These are phyloP conservation scores for Planococcus citri DNA, from an alignment of 1,140 invertebrate genomes.

Conservation along the genomic window DNA sequence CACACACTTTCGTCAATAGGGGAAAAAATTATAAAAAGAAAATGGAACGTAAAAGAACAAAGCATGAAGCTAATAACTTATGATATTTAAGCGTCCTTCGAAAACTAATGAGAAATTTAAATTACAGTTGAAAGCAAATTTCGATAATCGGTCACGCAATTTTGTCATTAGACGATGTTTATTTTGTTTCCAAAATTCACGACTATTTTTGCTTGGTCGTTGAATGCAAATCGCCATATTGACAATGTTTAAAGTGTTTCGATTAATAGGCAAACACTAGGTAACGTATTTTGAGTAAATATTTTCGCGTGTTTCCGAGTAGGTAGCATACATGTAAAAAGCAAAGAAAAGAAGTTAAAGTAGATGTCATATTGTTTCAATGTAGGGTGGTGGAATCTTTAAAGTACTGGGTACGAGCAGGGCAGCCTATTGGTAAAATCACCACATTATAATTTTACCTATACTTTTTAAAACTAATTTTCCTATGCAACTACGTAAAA, in stretches of 20 bases:
- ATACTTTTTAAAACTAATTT: too few species aligned
- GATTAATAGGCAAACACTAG: background rate
- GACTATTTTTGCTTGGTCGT: background rate
- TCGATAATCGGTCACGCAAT: slow-evolving; percentile 2
- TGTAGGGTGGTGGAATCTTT: too few species aligned
- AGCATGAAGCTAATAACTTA: background rate
- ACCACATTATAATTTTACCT: too few species aligned
- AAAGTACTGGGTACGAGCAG: too few species aligned
- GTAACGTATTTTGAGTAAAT: background rate
- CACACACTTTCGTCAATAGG: too few species aligned
- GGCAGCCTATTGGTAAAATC: too few species aligned
- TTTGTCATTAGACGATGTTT: background rate
- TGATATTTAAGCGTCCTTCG: background rate
- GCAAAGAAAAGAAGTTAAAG: too few species aligned
- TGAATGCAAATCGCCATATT: background rate
- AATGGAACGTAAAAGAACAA: background rate
- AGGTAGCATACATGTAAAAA: too few species aligned
- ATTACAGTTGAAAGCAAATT: background rate
- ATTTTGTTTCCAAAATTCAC: slow-evolving; percentile 3
- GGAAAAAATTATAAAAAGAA: too few species aligned
- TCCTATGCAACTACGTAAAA: too few species aligned
- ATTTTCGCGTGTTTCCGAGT: background rate
- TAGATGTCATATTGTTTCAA: too few species aligned
- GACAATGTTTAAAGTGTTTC: background rate
- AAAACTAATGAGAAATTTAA: background rate